Evolutionary conservation across 92 coral and sea anemone species (phyloP).

Genomic region (Parazoanthus swiftii): DNA sequence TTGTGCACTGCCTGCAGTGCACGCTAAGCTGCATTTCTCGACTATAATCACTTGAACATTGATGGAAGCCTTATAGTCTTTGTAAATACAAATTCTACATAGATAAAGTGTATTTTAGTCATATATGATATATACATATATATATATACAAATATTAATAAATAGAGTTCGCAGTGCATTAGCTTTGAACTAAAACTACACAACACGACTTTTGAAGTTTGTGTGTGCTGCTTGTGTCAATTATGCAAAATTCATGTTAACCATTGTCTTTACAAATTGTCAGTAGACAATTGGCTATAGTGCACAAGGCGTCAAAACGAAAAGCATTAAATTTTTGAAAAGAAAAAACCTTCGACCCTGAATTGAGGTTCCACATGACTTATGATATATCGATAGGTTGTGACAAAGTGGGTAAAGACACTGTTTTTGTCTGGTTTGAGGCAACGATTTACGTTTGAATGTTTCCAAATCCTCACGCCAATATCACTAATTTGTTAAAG

Average conservation of each 20-base stretch:
- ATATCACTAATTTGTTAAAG: conserved; percentile 26
- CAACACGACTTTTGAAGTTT: not conserved
- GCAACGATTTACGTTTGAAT: conserved; percentile 22
- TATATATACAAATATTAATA: conserved; percentile 23
- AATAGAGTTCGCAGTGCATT: conserved; percentile 15
- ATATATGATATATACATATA: conserved; percentile 14
- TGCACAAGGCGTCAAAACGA: conserved; percentile 21
- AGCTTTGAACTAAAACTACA: not conserved
- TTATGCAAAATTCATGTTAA: conserved; percentile 56
- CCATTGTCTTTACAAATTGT: conserved; percentile 48
- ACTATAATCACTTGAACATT: conserved; percentile 19
- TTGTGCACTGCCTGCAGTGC: conserved; percentile 5
- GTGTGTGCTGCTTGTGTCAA: conserved; percentile 8
- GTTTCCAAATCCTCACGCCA: conserved; percentile 18
- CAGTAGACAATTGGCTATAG: not conserved
- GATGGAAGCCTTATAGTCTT: not conserved
- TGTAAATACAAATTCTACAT: conserved; percentile 37
- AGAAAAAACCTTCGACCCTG: not conserved
- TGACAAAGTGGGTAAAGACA: not conserved
- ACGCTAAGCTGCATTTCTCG: conserved; percentile 17
- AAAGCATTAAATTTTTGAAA: conserved; percentile 10
- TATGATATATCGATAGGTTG: not conserved
- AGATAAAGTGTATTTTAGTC: conserved; percentile 37
- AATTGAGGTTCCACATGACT: conserved; percentile 2
- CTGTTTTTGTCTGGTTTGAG: not conserved